Percentiles rank a stretch among this genome's conserved stretches.
phyloP scores from a whole-genome alignment of 2,113 vertebrate species.

The Pelvicachromis taeniatus region DNA sequence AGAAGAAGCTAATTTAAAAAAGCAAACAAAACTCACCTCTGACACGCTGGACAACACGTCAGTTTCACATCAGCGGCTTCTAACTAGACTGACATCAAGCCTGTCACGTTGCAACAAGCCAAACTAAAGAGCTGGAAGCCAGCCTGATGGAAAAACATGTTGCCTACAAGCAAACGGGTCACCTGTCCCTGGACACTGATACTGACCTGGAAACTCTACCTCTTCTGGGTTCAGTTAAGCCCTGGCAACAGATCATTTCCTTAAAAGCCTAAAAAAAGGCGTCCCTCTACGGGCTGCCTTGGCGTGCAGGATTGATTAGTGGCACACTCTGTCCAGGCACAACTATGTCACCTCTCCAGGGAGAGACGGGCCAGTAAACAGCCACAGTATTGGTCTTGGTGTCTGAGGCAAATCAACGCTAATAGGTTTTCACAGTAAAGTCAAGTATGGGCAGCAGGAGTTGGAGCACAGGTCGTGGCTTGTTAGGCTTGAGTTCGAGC shows the following conservation, averaged over 20 bases:
- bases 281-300: not conserved
- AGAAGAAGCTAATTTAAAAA: not conserved
- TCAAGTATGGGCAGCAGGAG: not conserved
- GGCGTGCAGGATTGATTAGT: constrained; percentile 48
- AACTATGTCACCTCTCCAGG: constrained; percentile 57
- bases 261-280: constrained; percentile 47
- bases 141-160: not conserved
- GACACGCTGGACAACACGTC: not conserved
- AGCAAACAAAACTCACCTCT: not conserved
- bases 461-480: not conserved
- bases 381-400: constrained; percentile 4
- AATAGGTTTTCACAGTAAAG: constrained; percentile 38
- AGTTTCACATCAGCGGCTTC: not conserved
- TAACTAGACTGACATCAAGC: not conserved
- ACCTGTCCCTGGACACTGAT: not conserved
- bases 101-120: not conserved
- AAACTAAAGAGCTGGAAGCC: constrained; percentile 1
- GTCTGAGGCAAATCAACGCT: constrained; percentile 30
- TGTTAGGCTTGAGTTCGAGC: not conserved
- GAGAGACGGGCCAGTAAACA: constrained; percentile 41
- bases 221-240: constrained; percentile 9
- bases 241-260: constrained; percentile 23
- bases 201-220: constrained; percentile 36
- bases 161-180: constrained; percentile 29
- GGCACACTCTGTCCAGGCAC: constrained; percentile 34